phyloP scores from a whole-genome alignment of 2,113 vertebrate species.

The Psilopogon haemacephalus region DNA sequence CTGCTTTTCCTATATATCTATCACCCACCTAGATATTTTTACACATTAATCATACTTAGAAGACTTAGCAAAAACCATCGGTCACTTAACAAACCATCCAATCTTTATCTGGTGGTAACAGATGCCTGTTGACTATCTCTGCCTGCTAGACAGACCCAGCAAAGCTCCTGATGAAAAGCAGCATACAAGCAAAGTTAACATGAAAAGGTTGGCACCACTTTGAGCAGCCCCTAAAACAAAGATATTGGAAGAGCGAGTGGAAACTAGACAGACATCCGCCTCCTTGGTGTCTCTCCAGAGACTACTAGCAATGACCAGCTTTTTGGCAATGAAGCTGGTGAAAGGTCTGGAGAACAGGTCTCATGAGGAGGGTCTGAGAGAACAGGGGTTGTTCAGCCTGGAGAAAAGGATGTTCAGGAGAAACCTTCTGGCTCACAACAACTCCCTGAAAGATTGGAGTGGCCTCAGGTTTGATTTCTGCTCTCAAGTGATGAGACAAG shows the following conservation, averaged over 20 bases:
- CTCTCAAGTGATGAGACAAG: too few species aligned
- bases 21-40: background rate
- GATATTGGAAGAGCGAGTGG: background rate
- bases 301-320: background rate
- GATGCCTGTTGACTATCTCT: background rate
- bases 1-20: background rate
- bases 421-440: too few species aligned
- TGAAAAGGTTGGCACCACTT: background rate
- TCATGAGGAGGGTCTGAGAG: too few species aligned
- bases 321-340: background rate
- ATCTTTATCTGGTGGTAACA: constrained; percentile 41
- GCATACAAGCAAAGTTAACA: background rate
- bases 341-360: too few species aligned
- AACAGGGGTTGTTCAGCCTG: too few species aligned
- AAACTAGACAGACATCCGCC: background rate
- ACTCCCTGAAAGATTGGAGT: too few species aligned
- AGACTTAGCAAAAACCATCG: constrained; percentile 27
- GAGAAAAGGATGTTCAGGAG: too few species aligned
- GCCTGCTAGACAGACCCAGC: background rate
- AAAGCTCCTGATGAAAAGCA: constrained; percentile 44
- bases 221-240: background rate
- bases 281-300: background rate
- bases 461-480: too few species aligned
- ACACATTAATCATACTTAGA: constrained; percentile 40
- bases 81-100: constrained; percentile 42